These are phyloP conservation scores for Campoplex nolae DNA, from an alignment of 2,888 invertebrate species.

Conservation along the genomic window DNA sequence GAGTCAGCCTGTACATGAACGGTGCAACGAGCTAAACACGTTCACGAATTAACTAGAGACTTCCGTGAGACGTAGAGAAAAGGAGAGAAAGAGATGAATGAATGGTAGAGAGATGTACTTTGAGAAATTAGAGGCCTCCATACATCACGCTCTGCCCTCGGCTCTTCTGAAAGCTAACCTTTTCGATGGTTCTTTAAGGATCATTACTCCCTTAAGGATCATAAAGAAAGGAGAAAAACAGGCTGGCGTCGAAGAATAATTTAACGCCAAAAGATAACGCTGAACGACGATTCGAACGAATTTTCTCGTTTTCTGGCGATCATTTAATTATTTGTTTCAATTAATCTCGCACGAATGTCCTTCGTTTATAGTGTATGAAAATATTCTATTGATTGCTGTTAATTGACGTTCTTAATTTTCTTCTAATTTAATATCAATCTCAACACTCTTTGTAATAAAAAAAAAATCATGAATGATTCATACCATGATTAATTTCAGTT, in stretches of 20 bases:
- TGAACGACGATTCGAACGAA: not conserved
- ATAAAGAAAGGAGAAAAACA: conserved; percentile 15
- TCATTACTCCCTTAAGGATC: conserved; percentile 3
- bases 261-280: not conserved
- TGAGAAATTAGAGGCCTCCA: conserved; percentile 63
- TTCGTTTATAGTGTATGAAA: not conserved
- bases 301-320: not conserved
- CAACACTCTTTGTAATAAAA: not conserved
- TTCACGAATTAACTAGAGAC: conserved; percentile 64
- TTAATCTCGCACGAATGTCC: not conserved
- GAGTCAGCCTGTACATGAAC: not conserved
- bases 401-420: not conserved
- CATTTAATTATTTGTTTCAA: not conserved
- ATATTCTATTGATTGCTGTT: not conserved
- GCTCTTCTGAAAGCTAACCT: conserved; percentile 31
- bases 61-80: conserved; percentile 48
- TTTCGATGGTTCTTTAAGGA: conserved; percentile 44
- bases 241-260: not conserved
- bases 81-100: conserved; percentile 55
- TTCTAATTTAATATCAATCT: not conserved
- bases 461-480: conserved; percentile 1
- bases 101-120: conserved; percentile 62
- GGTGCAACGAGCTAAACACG: conserved; percentile 51
- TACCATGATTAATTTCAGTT: not conserved
- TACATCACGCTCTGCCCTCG: conserved; percentile 4